Base-by-base conservation (phyloP, 2,113 vertebrate genomes). In the Phalacrocorax pelagicus region DNA sequence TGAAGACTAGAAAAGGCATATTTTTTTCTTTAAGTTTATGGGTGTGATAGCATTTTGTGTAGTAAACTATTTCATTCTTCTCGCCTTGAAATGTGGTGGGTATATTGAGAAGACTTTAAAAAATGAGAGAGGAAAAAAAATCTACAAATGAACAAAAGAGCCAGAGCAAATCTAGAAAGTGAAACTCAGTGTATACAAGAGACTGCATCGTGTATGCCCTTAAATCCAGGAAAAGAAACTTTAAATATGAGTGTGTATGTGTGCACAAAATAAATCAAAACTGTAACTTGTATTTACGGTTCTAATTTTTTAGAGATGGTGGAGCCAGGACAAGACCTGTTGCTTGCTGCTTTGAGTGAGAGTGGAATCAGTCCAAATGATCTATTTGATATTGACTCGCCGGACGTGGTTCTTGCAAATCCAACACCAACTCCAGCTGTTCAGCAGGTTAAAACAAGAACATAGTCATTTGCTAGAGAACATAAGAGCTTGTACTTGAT, bases 311-410 rank as follows among this genome's bases (percentile, higher is more conserved):
- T 97, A 85, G 97, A 99, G 99, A 99, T 98, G 98, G 98, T 99
- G 99, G 99, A 99, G 98, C 99, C 99, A 95, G 99, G 99, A 98
- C 99, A 99, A 98, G 99, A 99, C 98, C 98, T 99, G 98, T 98
- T 99, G 91, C 99, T 99, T 93, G 99, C 99, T 97, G 99, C 99
- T 97, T 98, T 99, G 90, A 99, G 99, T 96, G 99, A 99, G 98
- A 99, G 99, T 96, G 99, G 99, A 91, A 99, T 99, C 97, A 99
- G 99, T 96, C 99, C 99, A 19, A 99, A 99, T 98, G 99, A 99
- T 95, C 98, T 99, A 10, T 99, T 99, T 96, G 99, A 99, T 97
- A 98, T 99, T 89, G 99, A 99, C 93, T 98, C 98, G 97, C 98
- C 99, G 86, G 99, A 99, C 19, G 97, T 98, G 69, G 98, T 98